Percentiles rank a stretch among this genome's conserved stretches.
Conservation (phyloP, 2,888 invertebrate species). For the Venusia cambrica region DNA sequence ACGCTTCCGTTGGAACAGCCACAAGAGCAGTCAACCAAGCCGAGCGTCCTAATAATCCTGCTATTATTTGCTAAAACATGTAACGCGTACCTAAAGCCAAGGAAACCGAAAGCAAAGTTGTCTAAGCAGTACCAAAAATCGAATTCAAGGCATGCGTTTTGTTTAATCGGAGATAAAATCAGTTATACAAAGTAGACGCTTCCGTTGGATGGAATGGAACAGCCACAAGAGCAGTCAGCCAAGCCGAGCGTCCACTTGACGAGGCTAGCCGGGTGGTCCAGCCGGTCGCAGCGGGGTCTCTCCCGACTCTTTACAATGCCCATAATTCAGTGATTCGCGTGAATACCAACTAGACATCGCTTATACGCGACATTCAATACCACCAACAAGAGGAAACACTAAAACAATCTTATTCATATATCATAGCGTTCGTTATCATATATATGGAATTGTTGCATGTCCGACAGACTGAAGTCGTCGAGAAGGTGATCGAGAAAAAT, state of each 20-base stretch:
- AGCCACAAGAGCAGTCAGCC: slow-evolving; percentile 25
- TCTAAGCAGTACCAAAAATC: too few relatives aligned
- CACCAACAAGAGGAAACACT: slow-evolving; percentile 57
- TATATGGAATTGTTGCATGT: too few relatives aligned
- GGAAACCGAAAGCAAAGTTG: too few relatives aligned
- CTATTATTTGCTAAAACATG: too few relatives aligned
- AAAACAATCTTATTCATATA: slow-evolving; percentile 55
- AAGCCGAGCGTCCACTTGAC: slow-evolving; percentile 36
- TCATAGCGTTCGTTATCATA: too few relatives aligned
- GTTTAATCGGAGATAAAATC: too few relatives aligned
- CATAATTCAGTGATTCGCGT: slow-evolving; percentile 75
- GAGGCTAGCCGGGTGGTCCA: slow-evolving; percentile 66
- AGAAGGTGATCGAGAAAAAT: too few relatives aligned
- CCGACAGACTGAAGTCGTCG: too few relatives aligned
- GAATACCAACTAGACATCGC: slow-evolving; percentile 60
- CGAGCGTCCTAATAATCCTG: too few relatives aligned
- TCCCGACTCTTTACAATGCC: slow-evolving; percentile 58
- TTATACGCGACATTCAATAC: slow-evolving; percentile 65
- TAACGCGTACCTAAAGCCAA: too few relatives aligned
- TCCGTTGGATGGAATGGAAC: slow-evolving; percentile 22
- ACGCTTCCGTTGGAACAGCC: too few relatives aligned
- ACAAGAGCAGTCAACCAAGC: too few relatives aligned
- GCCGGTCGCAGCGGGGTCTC: slow-evolving; percentile 74
- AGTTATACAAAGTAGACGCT: slow-evolving; percentile 19
- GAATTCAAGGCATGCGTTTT: slow-evolving; percentile 4